These are phyloP conservation scores for Araneus ventricosus DNA, from an alignment of 1,140 invertebrate genomes.

Conservation along the genomic window DNA sequence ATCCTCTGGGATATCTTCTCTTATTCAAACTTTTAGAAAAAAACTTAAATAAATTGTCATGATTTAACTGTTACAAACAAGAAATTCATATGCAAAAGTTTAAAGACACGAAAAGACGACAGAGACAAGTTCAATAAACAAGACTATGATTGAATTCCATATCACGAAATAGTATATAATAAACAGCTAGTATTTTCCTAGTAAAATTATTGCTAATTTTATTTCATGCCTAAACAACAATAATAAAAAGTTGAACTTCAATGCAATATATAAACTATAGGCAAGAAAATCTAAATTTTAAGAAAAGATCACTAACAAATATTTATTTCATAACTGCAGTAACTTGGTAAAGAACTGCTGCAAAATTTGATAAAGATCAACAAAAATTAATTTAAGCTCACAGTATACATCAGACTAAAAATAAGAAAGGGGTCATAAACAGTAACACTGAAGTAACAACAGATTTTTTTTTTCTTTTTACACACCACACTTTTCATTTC, in stretches of 20 bases:
- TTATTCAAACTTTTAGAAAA: no score
- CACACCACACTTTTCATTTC: background rate
- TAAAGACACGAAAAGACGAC: background rate
- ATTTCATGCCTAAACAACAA: background rate
- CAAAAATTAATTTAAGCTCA: constrained; percentile 46
- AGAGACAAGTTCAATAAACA: background rate
- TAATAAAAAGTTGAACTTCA: background rate
- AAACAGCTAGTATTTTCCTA: background rate
- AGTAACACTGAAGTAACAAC: constrained; percentile 41
- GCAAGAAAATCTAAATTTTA: background rate
- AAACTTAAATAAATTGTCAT: no score
- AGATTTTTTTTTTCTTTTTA: constrained; percentile 1
- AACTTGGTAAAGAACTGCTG: no score
- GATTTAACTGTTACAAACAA: no score
- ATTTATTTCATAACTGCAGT: background rate
- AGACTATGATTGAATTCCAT: background rate
- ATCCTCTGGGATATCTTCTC: no score
- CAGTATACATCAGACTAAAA: background rate
- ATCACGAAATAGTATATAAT: background rate
- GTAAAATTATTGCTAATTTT: background rate
- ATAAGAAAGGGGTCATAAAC: background rate
- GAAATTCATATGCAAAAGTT: background rate
- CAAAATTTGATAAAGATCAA: background rate
- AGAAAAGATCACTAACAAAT: background rate
- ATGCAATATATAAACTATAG: background rate